Evolutionary conservation across 1,140 invertebrate genomes (phyloP), one percentile per base, ranked within the genome.

Genomic region (Bursaphelenchus mucronatus): DNA sequence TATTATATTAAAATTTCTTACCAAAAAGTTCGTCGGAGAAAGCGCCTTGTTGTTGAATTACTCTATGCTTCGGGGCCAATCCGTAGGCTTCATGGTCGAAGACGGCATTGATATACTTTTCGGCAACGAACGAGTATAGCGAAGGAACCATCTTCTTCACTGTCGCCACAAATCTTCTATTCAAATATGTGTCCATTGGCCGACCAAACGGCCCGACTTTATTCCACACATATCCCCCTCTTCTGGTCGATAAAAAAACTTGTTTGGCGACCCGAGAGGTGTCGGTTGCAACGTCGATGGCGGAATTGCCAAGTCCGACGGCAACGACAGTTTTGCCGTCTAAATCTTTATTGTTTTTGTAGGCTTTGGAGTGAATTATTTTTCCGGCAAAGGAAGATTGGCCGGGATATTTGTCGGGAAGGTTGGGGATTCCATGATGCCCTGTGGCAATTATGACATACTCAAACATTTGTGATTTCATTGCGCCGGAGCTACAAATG

Each of bases 271-370:
- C 74, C 49, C 78, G 75, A 54, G 79, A 81, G 3, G 85, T 56
- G 63, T 86, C 85, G 3, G 83, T 83, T n/a, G 85, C 85, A 21
- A 84, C 82, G 70, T 86, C 85, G 7, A 75, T 82, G n/a, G 81
- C 86, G 3, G 86, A 86, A 71, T 86, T 86, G 7, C 85, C 85
- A 43, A 86, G 78, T 21, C 85, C 85, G 30, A 86, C 75, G 40
- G 85, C 81, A 5, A 85, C 70, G 21, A 83, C 82, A 8, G 67
- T 76, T 62, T 83, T 81, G 44, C 82, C 81, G 17, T 82, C 79
- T 64, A 76, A 85, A 7, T 76, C 76, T 11, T 61, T 58, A 13
- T 68, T 68, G 50, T 73, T 70, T 54, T 63, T 59, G 58, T 73
- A 73, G 7, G 74, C 52, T 44, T 84, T 82, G 0, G 84, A 78